A percentile compares a stretch with the other conserved stretches of the same genome.
These are phyloP conservation scores for Onchidella celtica DNA, from an alignment of 2,888 invertebrate genomes.

Conservation along the genomic window DNA sequence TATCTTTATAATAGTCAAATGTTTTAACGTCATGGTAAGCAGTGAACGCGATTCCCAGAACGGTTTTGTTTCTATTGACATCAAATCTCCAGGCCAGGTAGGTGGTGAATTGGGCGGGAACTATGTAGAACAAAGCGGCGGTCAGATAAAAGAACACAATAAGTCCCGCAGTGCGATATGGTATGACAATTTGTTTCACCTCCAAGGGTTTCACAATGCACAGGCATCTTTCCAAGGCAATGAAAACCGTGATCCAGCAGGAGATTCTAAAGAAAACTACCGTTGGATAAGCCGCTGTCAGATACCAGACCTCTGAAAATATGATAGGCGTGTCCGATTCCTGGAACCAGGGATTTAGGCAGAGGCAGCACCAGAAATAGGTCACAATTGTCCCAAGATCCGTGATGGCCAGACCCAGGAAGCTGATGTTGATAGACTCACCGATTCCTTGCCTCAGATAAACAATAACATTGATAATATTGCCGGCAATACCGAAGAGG, in stretches of 20 bases:
- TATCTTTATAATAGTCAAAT: background rate
- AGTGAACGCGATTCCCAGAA: background rate
- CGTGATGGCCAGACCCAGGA: background rate
- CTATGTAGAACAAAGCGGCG: background rate
- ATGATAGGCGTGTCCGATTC: background rate
- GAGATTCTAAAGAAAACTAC: background rate
- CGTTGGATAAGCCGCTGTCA: background rate
- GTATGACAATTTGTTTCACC: background rate
- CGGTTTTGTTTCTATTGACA: background rate
- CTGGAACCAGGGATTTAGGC: background rate
- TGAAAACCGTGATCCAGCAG: background rate
- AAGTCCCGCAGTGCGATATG: background rate
- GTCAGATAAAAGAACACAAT: background rate
- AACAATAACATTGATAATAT: background rate
- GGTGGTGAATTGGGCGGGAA: background rate
- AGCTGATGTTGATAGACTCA: background rate
- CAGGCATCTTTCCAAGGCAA: background rate
- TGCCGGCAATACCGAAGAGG: background rate
- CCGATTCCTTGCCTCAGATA: background rate
- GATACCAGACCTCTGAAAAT: background rate
- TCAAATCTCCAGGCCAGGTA: background rate
- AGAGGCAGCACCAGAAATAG: background rate
- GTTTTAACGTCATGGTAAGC: background rate
- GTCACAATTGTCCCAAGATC: background rate
- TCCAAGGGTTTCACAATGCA: background rate